Evolutionary conservation across 1,140 invertebrate genomes (phyloP).

Genomic region (Drosophila eugracilis): DNA sequence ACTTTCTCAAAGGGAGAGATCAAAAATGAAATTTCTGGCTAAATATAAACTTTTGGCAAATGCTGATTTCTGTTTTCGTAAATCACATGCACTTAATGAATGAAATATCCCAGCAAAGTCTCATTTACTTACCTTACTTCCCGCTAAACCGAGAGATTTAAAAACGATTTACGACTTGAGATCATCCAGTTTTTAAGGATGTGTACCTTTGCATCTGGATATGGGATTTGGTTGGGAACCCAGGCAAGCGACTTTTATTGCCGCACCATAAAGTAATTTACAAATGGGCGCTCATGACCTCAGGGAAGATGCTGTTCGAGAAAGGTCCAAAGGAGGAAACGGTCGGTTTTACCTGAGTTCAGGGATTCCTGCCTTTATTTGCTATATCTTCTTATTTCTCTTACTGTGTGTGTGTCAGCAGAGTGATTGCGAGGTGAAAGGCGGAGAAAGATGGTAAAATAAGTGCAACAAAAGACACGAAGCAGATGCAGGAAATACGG

Average conservation of each 20-base stretch:
- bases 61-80: neutral
- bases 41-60: conserved; percentile 13
- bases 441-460: conserved; percentile 29
- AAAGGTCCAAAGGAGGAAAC: conserved; percentile 9
- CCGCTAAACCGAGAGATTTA: conserved; percentile 32
- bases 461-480: conserved; percentile 21
- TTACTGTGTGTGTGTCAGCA: conserved; percentile 60
- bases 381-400: conserved; percentile 11
- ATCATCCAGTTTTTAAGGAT: conserved; percentile 5
- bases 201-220: conserved; percentile 1
- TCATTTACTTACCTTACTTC: conserved; percentile 13
- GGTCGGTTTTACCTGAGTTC: conserved; percentile 37
- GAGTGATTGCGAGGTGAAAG: conserved; percentile 63
- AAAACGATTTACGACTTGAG: conserved; percentile 49
- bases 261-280: conserved; percentile 79
- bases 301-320: conserved; percentile 18
- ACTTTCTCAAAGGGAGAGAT: conserved; percentile 11
- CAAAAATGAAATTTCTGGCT: conserved; percentile 11
- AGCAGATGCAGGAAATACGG: conserved; percentile 30
- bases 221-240: conserved; percentile 7
- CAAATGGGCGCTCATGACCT: conserved; percentile 67
- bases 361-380: conserved; percentile 30
- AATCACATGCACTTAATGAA: conserved; percentile 26
- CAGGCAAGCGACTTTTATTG: conserved; percentile 39
- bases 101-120: conserved; percentile 32